Base-by-base conservation (phyloP, 2,888 invertebrate genomes). In the Dolomedes plantarius region DNA sequence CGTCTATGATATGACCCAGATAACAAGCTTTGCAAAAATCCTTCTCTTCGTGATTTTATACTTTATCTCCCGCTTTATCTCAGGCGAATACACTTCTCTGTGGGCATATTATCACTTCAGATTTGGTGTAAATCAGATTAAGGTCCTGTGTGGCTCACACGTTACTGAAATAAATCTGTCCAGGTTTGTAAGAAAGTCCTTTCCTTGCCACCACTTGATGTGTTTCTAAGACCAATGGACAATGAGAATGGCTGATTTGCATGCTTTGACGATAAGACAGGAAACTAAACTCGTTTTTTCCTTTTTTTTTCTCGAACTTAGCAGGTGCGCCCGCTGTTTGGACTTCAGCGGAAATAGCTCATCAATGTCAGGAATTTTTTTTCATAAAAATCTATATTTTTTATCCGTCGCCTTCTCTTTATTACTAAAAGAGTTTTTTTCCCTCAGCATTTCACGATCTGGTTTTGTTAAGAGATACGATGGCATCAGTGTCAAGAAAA, bases 201-300 rank as follows among this genome's bases (percentile, higher is more conserved):
- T 5, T 56, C 23, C 1, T 23, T 56, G 56, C 56, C 23, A 56
- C 16, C 16, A 46, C 2, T 6, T 56, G 23, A 23, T 19, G 2
- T n/a, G 73, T 65, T 23, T 46, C 6, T 50, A 13, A 32, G 67
- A 74, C 56, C 36, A 31, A 36, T 32, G 39, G 56, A 81, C 80
- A 74, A 81, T 74, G 50, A 16, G 64, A 68, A 72, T 74, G 23
- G 32, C 64, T 56, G 13, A 81, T 81, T 81, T 81, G 68, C 80
- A 81, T 81, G 74, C 29, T 56, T 29, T 23, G 79, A 65, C 50
- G 46, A 80, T 68, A 74, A 68, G 67, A 68, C 80, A 56, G 80
- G 80, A 81, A 81, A 81, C 74, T 67, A 68, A 50, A 81, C 73
- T 56, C 31, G 73, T 81, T 81, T 73, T 39, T 74, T 32, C 31